Evolutionary conservation across 2,888 invertebrate species (phyloP), one percentile per base, ranked within the genome.

Genomic region (Luperina testacea): DNA sequence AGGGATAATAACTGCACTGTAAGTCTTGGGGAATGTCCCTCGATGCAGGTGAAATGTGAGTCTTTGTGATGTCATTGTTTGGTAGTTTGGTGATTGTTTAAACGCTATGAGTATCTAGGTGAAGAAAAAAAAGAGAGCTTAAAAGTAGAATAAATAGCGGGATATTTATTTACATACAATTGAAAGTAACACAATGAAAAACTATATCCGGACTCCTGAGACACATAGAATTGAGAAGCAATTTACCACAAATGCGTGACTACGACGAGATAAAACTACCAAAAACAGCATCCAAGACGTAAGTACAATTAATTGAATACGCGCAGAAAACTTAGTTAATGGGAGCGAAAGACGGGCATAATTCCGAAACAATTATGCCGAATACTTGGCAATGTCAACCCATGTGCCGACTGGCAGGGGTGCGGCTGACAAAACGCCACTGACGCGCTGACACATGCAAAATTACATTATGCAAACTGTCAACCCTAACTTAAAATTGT

Each of bases 391-490:
- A 76, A 74, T 84, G 87, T 78, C 82, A 79, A 83, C 87, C 82
- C 82, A 77, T 77, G 81, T 81, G 80, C 48, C 53, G 57, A 86
- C 70, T 73, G 68, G 70, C 63, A 87, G 83, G 88, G 86, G 87
- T 90, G 87, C 79, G 84, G 73, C 78, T 89, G 91, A 90, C 92
- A 91, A 91, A 92, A 91, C 90, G 87, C 81, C 87, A 84, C 85
- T 91, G 93, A 92, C 90, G 88, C 88, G 93, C 91, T 95, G 95
- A 95, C 95, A 93, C 90, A 91, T 93, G 92, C 93, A 92, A 93
- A 94, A 95, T 95, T 94, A 94, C 93, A 92, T 93, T 90, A 89
- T 90, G 82, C 83, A 85, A 83, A 83, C 78, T 87, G 86, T 87
- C 87, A 88, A 78, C 80, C 76, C 61, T 84, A 63, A 84, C 74